phyloP scores from a whole-genome alignment of 1,140 invertebrate species.

The Habropoda laboriosa region DNA sequence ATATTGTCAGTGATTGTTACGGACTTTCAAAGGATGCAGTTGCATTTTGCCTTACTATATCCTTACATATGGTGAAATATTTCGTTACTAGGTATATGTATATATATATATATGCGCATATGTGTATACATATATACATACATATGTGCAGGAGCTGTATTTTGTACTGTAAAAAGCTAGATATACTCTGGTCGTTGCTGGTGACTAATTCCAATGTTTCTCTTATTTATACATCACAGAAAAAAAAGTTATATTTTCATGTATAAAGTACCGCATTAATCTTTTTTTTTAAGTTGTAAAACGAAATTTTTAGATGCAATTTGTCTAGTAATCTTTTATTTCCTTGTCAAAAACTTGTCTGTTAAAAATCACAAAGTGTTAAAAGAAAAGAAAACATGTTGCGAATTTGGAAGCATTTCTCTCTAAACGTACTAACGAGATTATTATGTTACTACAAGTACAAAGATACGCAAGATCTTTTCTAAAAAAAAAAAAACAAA shows the following conservation, averaged over 20 bases:
- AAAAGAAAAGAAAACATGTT: slow-evolving; percentile 16
- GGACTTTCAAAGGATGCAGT: slow-evolving; percentile 25
- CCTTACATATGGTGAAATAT: slow-evolving; percentile 75
- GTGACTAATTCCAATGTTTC: slow-evolving; percentile 75
- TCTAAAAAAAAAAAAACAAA: slow-evolving; percentile 31
- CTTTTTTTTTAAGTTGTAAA: slow-evolving; percentile 57
- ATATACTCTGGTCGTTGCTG: slow-evolving; percentile 82
- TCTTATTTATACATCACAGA: slow-evolving; percentile 63
- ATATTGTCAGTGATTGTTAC: slow-evolving; percentile 57
- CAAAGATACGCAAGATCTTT: slow-evolving; percentile 50
- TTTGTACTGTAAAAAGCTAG: slow-evolving; percentile 82
- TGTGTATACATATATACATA: slow-evolving; percentile 73
- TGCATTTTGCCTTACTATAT: slow-evolving; percentile 69
- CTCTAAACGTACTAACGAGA: slow-evolving; percentile 7
- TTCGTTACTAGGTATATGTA: slow-evolving; percentile 75
- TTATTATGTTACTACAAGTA: slow-evolving; percentile 57
- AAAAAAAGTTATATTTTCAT: slow-evolving; percentile 62
- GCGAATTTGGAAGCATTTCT: slow-evolving; percentile 15
- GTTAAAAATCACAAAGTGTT: slow-evolving; percentile 24
- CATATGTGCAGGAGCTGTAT: slow-evolving; percentile 77
- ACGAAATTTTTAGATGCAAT: slow-evolving; percentile 72
- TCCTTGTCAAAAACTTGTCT: slow-evolving; percentile 20
- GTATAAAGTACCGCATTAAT: slow-evolving; percentile 56
- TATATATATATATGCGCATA: slow-evolving; percentile 69
- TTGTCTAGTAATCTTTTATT: slow-evolving; percentile 25